Evolutionary conservation across 2,888 invertebrate species (phyloP).

Genomic region (Bhutanitis thaidina): DNA sequence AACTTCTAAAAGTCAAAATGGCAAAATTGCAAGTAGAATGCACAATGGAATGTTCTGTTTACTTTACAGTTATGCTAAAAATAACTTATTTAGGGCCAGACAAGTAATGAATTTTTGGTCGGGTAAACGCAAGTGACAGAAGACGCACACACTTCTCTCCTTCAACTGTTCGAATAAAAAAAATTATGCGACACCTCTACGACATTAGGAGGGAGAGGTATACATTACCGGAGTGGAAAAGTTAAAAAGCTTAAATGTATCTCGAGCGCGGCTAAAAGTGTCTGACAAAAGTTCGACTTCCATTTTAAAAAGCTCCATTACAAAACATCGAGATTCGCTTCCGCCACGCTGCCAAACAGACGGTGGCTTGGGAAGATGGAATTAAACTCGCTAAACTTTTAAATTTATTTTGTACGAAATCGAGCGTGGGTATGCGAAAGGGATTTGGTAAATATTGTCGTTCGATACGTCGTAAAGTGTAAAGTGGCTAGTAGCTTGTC

Average conservation of each 20-base stretch:
- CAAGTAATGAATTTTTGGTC: not conserved
- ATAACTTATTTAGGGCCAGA: not conserved
- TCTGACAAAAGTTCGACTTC: constrained; percentile 80
- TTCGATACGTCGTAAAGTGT: constrained; percentile 32
- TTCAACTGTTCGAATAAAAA: constrained; percentile 56
- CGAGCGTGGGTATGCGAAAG: constrained; percentile 51
- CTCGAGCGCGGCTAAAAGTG: constrained; percentile 78
- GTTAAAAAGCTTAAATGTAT: constrained; percentile 81
- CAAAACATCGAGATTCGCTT: constrained; percentile 80
- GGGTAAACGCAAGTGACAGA: constrained; percentile 22
- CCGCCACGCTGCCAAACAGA: constrained; percentile 60
- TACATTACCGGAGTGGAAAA: constrained; percentile 80
- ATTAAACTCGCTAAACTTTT: constrained; percentile 72
- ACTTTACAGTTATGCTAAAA: not conserved
- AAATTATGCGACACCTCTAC: constrained; percentile 60
- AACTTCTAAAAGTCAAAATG: no score
- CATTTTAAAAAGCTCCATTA: constrained; percentile 81
- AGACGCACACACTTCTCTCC: constrained; percentile 55
- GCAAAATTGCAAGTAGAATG: no score
- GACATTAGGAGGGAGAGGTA: constrained; percentile 69
- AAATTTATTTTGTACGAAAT: constrained; percentile 71
- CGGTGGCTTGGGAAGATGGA: constrained; percentile 60
- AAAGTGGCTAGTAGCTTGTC: constrained; percentile 15
- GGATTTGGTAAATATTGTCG: constrained; percentile 36
- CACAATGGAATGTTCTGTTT: constrained; percentile 25